Percentiles rank a stretch among this genome's conserved stretches.
Evolutionary conservation across 2,797 vertebrate species (phyloP).

Genomic region (Coendou prehensilis): DNA sequence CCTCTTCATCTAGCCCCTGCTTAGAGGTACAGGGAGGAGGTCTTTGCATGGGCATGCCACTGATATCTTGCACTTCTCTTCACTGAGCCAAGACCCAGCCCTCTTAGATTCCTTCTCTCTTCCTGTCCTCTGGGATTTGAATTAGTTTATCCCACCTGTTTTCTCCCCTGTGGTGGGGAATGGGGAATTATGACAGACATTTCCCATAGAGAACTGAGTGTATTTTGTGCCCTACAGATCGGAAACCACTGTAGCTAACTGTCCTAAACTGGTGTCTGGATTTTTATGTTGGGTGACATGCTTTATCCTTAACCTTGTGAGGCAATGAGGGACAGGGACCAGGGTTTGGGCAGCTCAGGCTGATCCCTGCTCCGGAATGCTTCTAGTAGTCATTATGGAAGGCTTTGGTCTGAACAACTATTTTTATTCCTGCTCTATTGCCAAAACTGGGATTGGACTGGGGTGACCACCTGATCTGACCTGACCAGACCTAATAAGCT

Average conservation of each 20-base stretch:
- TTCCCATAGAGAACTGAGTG: not conserved
- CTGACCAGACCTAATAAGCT: not conserved
- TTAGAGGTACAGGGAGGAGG: not conserved
- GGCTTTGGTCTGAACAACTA: not conserved
- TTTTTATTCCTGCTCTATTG: not conserved
- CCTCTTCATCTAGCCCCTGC: rapidly evolving
- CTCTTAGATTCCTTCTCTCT: not conserved
- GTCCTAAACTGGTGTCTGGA: not conserved
- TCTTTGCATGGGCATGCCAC: not conserved
- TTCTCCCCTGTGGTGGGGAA: not conserved
- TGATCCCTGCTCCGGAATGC: not conserved
- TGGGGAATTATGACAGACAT: not conserved
- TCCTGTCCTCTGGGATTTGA: not conserved
- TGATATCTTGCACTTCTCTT: not conserved
- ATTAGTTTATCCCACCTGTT: not conserved
- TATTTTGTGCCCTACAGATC: not conserved
- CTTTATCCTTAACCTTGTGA: not conserved
- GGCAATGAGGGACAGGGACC: not conserved
- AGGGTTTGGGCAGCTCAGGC: not conserved
- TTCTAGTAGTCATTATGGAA: not conserved
- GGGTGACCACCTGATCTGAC: not conserved
- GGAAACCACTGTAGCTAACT: rapidly evolving
- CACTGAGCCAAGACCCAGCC: not conserved
- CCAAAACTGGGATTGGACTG: not conserved
- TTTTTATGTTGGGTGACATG: not conserved